Evolutionary conservation across 2,888 invertebrate genomes (phyloP), one percentile per base, ranked within the genome.

Genomic region (Agonopterix arenella): DNA sequence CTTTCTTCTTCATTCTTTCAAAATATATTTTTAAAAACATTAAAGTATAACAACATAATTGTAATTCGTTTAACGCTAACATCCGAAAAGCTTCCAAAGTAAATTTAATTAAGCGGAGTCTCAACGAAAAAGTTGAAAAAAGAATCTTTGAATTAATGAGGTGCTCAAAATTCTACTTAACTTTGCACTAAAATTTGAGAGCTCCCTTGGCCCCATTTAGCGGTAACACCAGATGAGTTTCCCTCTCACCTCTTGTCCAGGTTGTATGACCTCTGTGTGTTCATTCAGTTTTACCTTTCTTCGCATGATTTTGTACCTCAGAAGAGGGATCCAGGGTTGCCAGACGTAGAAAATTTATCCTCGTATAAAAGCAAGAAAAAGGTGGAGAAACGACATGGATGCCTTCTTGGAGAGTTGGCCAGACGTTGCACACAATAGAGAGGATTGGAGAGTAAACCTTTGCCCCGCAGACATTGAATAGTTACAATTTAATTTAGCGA

Each of bases 101-200:
- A 62, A 65, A 68, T 69, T 71, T 68, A 69, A 70, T 70, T 72
- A 73, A 67, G 58, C 57, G 55, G 53, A 56, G 51, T 51, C 60
- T 5, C 49, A 57, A 62, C 55, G 60, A 66, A 68, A 70, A 70
- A 59, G 55, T 67, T 71, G 65, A 68, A 70, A 28, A 28, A 74
- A 67, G 68, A 64, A 68, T 65, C 62, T 62, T 60, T 62, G 64
- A 70, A 71, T 68, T 76, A 76, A 76, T 68, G 73, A 76, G 68
- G 68, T 68, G 59, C 70, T 70, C 57, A 61, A 67, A 61, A 63
- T 68, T 68, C 58, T 59, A 57, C 58, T 54, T 57, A 59, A 57
- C 58, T 54, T 55, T 44, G 56, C 53, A 60, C 60, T 65, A 58
- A 65, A 70, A 68, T 69, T 68, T 64, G 59, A 60, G 55, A 54